Conservation (phyloP, 2,888 invertebrate genomes). For the Thalpophila matura region DNA sequence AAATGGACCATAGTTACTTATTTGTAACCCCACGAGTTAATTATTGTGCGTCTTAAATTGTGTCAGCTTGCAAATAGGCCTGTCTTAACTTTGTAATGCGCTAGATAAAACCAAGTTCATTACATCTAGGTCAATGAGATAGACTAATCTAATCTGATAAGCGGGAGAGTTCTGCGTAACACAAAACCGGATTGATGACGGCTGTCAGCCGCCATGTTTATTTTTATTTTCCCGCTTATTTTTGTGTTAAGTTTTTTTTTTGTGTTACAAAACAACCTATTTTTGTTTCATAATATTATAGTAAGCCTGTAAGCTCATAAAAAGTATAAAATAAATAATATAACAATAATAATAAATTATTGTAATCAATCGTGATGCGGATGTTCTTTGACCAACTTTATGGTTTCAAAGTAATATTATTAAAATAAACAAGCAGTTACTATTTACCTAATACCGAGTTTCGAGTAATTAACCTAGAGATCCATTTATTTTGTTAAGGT, state of each 20-base stretch:
- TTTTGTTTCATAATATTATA: no score
- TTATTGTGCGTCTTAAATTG: constrained; percentile 15
- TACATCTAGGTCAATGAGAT: constrained; percentile 55
- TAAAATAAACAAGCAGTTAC: no score
- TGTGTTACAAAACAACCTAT: neutral
- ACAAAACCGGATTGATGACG: constrained; percentile 13
- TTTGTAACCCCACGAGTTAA: constrained; percentile 18
- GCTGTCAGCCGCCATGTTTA: constrained; percentile 17
- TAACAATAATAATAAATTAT: no score
- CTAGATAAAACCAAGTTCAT: constrained; percentile 52
- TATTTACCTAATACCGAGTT: neutral
- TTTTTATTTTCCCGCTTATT: constrained; percentile 15
- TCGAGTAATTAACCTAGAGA: constrained; percentile 10
- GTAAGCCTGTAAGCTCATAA: no score
- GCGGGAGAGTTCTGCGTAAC: neutral
- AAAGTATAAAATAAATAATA: no score
- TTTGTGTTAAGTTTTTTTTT: neutral
- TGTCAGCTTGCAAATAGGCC: neutral
- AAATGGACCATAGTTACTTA: no score
- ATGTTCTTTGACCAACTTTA: no score
- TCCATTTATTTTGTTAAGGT: constrained; percentile 9
- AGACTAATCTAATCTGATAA: constrained; percentile 47
- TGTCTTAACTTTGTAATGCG: constrained; percentile 25
- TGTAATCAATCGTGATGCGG: no score
- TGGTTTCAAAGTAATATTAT: no score